A percentile compares a stretch with the other conserved stretches of the same genome.
These are phyloP conservation scores for Myiagra hebetior DNA, from an alignment of 2,113 vertebrate species.

Conservation along the genomic window DNA sequence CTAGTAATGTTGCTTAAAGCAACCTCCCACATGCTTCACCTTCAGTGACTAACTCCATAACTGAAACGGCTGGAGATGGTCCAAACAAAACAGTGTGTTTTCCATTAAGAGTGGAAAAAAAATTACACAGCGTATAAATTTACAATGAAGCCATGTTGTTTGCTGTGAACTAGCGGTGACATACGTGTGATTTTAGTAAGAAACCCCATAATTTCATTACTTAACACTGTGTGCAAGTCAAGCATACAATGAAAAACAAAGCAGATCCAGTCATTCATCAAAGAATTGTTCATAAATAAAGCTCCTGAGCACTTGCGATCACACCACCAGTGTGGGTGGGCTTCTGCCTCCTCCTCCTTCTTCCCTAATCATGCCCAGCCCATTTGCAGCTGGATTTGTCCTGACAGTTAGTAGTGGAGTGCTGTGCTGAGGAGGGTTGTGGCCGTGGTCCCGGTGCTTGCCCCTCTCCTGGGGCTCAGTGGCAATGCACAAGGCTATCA, in stretches of 20 bases:
- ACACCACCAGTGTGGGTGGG: background rate
- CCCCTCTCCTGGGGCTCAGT: background rate
- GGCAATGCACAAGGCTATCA: fast-evolving
- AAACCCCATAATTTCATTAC: constrained; percentile 1
- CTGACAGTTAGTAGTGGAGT: fast-evolving
- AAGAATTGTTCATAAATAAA: background rate
- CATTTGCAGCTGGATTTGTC: fast-evolving
- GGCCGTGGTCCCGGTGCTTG: fast-evolving
- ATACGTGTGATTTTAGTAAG: constrained; percentile 29
- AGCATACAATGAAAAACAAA: constrained; percentile 3
- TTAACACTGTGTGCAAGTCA: background rate
- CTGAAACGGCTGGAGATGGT: background rate
- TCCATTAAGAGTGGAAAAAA: constrained; percentile 39
- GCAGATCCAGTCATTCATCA: background rate
- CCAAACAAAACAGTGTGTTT: constrained; percentile 52
- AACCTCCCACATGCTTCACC: constrained; percentile 37
- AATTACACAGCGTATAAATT: background rate
- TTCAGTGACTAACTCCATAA: background rate
- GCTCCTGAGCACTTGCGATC: background rate
- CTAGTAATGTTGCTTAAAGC: constrained; percentile 11
- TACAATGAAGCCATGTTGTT: constrained; percentile 7
- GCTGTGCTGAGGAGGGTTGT: background rate
- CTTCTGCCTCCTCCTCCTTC: background rate
- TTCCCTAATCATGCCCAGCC: background rate
- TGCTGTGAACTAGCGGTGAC: constrained; percentile 17